These are phyloP conservation scores for Eupithecia subumbrata DNA, from an alignment of 2,888 invertebrate species.

Conservation along the genomic window DNA sequence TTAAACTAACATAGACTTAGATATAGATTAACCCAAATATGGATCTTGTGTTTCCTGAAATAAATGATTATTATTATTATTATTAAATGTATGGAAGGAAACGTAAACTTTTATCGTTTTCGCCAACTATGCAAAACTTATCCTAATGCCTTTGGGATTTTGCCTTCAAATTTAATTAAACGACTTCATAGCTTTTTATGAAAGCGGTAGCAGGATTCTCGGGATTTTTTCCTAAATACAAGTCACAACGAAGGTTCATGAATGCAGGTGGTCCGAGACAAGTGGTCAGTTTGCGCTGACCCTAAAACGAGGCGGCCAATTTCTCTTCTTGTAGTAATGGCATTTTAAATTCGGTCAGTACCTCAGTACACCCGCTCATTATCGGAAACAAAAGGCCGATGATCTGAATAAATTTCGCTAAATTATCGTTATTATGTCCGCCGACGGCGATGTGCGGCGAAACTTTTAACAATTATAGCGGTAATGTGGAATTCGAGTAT, in stretches of 20 bases:
- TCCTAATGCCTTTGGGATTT: too few relatives aligned
- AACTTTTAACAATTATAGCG: constrained; percentile 21
- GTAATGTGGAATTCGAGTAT: constrained; percentile 11
- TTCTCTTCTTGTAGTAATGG: constrained; percentile 64
- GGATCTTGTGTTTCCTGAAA: too few relatives aligned
- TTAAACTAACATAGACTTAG: too few relatives aligned
- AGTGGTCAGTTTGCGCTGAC: not conserved
- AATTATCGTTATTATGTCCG: constrained; percentile 76
- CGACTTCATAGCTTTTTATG: too few relatives aligned
- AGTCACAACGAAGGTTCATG: too few relatives aligned
- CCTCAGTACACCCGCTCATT: constrained; percentile 68
- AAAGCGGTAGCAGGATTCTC: too few relatives aligned
- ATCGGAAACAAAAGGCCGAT: constrained; percentile 74
- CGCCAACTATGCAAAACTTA: too few relatives aligned
- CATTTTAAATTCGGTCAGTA: constrained; percentile 65
- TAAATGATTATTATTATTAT: too few relatives aligned
- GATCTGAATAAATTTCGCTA: constrained; percentile 76
- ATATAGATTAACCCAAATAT: too few relatives aligned
- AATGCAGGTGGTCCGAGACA: not conserved
- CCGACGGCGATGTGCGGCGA: constrained; percentile 53
- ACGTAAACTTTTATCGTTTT: not conserved
- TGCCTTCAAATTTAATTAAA: too few relatives aligned
- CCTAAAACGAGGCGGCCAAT: constrained; percentile 35
- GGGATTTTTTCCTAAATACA: not conserved
- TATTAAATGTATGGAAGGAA: not conserved